Base-by-base conservation (phyloP, 2,888 invertebrate species). In the Scaptomyza reducta region DNA sequence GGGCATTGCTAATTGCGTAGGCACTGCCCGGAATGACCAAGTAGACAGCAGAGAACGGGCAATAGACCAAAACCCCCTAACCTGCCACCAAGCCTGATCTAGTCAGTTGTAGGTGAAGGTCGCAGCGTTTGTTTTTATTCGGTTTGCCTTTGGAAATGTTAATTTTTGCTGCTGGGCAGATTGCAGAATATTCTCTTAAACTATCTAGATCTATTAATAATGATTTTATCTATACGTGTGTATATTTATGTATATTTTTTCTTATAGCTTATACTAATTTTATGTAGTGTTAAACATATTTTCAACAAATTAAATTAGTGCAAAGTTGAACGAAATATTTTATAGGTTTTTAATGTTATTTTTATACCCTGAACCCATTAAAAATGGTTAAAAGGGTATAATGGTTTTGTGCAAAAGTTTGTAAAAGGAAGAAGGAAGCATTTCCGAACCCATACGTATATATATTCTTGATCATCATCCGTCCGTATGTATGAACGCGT, bases 1-100 rank as follows among this genome's bases (percentile, higher is more conserved):
- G 70, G 75, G 76, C 74, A 74, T 59, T 63, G 72, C 75, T 87
- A 81, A 83, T 85, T 85, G 82, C 86, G 87, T 83, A 79, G 88
- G 86, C 74, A 85, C 64, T 74, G 77, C 57, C 65, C 77, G 69
- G 85, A 72, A 84, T 87, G 76, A 69, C 70, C 78, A 84, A 84
- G 61, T 78, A 70, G 70, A 65, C 58, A 25, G 35, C 16, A 38
- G 7, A n/a, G 18, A 47, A 46, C 7, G 45, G 13, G 25, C 38
- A 33, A 38, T 35, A 59, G 60, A 44, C 45, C 45, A 18, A 40
- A 31, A 31, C 31, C 22, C 22, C 22, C 1, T 22, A 22, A 3
- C 31, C 7, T 27, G 1, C 10, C 31, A 0, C 31, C 6, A n/a
- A n/a, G 51, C 38, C 66, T 47, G 67, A 68, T 73, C 62, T 58